Evolutionary conservation across 2,797 vertebrate genomes (phyloP).

Genomic region (Picus viridis): DNA sequence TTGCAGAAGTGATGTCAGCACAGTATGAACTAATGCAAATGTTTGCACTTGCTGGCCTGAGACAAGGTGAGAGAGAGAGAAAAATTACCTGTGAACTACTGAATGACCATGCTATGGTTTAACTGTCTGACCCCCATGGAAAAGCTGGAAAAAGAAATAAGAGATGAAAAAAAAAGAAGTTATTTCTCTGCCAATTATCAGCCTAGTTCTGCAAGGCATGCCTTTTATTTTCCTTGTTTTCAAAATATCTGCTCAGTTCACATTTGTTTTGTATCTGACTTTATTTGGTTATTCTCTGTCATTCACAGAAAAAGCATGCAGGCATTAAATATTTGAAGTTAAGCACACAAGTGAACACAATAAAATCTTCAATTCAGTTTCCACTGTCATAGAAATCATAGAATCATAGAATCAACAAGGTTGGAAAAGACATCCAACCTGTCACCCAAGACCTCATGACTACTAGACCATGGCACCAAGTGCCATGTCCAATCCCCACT

Average conservation of each 20-base stretch:
- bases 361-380: not conserved
- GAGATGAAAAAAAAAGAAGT: not conserved
- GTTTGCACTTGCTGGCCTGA: not conserved
- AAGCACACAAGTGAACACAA: fast-evolving
- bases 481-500: too few relatives aligned
- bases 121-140: not conserved
- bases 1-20: not conserved
- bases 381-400: not conserved
- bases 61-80: not conserved
- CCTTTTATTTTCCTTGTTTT: not conserved
- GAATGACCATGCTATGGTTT: not conserved
- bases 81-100: not conserved
- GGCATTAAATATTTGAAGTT: not conserved
- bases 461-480: too few relatives aligned
- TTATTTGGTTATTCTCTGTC: not conserved
- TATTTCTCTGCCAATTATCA: not conserved
- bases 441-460: too few relatives aligned
- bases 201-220: not conserved
- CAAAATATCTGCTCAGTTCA: not conserved
- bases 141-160: not conserved
- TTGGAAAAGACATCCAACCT: too few relatives aligned
- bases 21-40: constrained; percentile 24
- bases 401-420: too few relatives aligned
- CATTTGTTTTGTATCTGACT: not conserved
- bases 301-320: not conserved